Base-by-base conservation (phyloP, 2,888 invertebrate species). In the Sphinx pinastri region DNA sequence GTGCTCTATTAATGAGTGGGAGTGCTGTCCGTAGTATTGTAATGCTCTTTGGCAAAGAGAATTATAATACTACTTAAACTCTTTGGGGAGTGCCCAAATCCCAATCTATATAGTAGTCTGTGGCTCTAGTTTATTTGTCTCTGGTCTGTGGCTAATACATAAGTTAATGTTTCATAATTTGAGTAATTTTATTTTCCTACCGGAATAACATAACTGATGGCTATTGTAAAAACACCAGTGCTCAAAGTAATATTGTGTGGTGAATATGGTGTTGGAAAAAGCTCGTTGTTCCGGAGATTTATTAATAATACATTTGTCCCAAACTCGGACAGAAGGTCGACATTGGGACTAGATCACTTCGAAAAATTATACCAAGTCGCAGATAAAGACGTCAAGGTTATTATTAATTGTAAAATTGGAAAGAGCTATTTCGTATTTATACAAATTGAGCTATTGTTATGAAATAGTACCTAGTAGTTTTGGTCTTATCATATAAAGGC, bases 201-300 rank as follows among this genome's bases (percentile, higher is more conserved):
- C 52, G 67, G 69, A 72, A 68, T 68, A 68, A 19, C 67, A 71
- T 45, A 66, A 69, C 80, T 71, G 76, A 98, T 98, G 98, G 98
- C 98, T 84, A 95, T 96, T 81, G 95, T 97, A 70, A 97, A 96
- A 91, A 95, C 97, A 79, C 98, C 98, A 38, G 97, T 97, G 81
- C 96, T 97, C 80, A 98, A 99, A 95, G 97, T 99, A 54, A 99
- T 99, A 84, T 94, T 99, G 72, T 98, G 98, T 90, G 99, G 99
- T 57, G 99, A 99, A 94, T 99, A 98, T 92, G 98, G 99, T 71
- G 99, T 98, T 31, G 99, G 99, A 54, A 99, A 99, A 94, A 98
- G 97, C 87, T 98, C 98, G 31, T 92, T 99, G 78, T 99, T 99
- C 88, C 95, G 99, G 70, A 95, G 99, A 76, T 99, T 98, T 89